Evolutionary conservation across 2,797 vertebrate species (phyloP), one percentile per base, ranked within the genome.

Genomic region (Spheniscus humboldti): DNA sequence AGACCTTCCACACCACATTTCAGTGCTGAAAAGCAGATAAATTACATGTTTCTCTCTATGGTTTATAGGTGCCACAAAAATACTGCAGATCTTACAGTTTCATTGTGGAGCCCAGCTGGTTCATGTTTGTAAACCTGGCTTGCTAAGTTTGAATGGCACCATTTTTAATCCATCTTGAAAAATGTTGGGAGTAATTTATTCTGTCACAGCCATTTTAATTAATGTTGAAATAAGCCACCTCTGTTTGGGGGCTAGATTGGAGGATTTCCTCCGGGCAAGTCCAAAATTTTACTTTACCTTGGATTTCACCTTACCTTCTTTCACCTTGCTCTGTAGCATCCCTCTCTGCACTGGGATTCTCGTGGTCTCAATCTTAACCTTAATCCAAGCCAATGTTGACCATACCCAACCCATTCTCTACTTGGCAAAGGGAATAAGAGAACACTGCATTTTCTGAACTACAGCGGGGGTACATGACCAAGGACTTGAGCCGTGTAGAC

Each of bases 381-480:
- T 30, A 57, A 69, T 33, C 52, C 71, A 85, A 45, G 45, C 18
- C 60, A 37, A 45, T 1, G 0, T 3, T 69, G 41, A 53, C 71
- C 30, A 11, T 68, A 45, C 18, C 12, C 24, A 45, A 19, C 18
- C 11, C 3, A 3, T 72, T 86, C 39, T 84, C 37, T 59, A 6
- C 22, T 9, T 59, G 64, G 43, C 35, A 35, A 82, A 69, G 27
- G 20, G 20, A 76, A 13, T 11, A 72, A 22, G 19, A 3, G 6
- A 43, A 63, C 27, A 24, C 11, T 43, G 6, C 23, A 8, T 39
- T 27, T 47, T 83, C 59, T 79, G 22, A 71, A 35, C 41, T 63
- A 4, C 1, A 7, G 22, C 2, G 24, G n/a, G 28, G 18, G 4
- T 50, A 37, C 20, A 3, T 2, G 1, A 48, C 19, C 28, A 31